These are phyloP conservation scores for Centropristis striata DNA, from an alignment of 2,113 vertebrate species.

Conservation along the genomic window DNA sequence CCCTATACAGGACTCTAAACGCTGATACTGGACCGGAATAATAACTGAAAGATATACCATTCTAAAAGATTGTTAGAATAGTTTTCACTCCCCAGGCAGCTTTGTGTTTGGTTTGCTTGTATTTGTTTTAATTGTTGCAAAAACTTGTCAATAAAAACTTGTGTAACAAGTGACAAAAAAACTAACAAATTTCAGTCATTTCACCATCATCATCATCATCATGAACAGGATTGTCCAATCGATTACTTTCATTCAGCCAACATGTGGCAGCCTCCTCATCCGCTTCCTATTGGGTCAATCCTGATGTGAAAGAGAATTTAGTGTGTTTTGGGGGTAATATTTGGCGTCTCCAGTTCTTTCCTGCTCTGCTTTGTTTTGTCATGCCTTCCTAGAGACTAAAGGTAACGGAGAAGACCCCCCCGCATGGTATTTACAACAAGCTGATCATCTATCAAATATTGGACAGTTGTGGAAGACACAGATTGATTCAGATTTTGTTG, in stretches of 20 bases:
- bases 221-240: background rate
- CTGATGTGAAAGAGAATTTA: conserved; percentile 51
- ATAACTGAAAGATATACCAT: no score
- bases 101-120: no score
- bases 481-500: conserved; percentile 18
- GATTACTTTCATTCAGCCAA: conserved; percentile 10
- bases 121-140: no score
- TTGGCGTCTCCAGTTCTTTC: conserved; percentile 7
- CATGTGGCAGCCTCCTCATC: conserved; percentile 13
- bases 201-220: conserved; percentile 8
- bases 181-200: conserved; percentile 53
- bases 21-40: no score
- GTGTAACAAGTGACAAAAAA: no score
- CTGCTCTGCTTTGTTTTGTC: background rate
- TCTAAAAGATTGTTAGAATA: no score
- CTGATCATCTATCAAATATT: conserved; percentile 15
- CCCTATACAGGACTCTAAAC: no score
- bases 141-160: no score
- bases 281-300: conserved; percentile 18
- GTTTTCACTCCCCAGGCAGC: no score
- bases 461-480: conserved; percentile 47
- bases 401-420: background rate
- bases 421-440: conserved; percentile 16
- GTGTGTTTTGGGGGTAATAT: background rate
- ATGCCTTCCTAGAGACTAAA: conserved; percentile 24